These are phyloP conservation scores for Lasioglossum baleicum DNA, from an alignment of 1,140 invertebrate species.

Conservation along the genomic window DNA sequence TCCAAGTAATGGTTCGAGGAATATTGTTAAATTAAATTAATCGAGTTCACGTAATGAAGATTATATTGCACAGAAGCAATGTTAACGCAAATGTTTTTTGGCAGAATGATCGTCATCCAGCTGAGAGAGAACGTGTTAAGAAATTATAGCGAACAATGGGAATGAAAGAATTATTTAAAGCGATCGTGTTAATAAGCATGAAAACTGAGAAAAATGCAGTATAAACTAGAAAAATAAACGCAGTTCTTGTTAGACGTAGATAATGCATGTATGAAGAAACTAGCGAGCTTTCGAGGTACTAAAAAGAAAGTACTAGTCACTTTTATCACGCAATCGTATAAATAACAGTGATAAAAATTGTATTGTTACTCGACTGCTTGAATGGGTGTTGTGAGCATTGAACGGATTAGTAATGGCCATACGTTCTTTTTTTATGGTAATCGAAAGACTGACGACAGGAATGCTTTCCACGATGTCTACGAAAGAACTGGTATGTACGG, in stretches of 20 bases:
- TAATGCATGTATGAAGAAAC: constrained; percentile 55
- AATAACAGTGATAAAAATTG: constrained; percentile 44
- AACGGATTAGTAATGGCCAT: constrained; percentile 43
- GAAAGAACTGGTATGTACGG: constrained; percentile 26
- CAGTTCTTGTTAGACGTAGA: constrained; percentile 46
- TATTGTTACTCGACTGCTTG: constrained; percentile 50
- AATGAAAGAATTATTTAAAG: background rate
- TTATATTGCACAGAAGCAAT: constrained; percentile 9
- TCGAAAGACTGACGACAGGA: constrained; percentile 55
- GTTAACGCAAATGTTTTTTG: constrained; percentile 3
- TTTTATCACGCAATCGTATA: constrained; percentile 41
- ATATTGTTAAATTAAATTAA: constrained; percentile 19
- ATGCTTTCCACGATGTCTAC: constrained; percentile 40
- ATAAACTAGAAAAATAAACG: constrained; percentile 45
- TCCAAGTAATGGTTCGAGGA: background rate
- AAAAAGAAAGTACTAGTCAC: constrained; percentile 66
- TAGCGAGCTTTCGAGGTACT: constrained; percentile 57
- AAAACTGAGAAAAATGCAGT: constrained; percentile 2
- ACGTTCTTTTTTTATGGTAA: constrained; percentile 51
- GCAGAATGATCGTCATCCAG: background rate
- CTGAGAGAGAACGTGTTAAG: background rate
- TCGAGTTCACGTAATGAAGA: background rate
- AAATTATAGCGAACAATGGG: background rate
- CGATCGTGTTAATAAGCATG: constrained; percentile 2
- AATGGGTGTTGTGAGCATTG: constrained; percentile 27